phyloP scores from a whole-genome alignment of 2,888 invertebrate species.

The Neoitamus cyanurus region DNA sequence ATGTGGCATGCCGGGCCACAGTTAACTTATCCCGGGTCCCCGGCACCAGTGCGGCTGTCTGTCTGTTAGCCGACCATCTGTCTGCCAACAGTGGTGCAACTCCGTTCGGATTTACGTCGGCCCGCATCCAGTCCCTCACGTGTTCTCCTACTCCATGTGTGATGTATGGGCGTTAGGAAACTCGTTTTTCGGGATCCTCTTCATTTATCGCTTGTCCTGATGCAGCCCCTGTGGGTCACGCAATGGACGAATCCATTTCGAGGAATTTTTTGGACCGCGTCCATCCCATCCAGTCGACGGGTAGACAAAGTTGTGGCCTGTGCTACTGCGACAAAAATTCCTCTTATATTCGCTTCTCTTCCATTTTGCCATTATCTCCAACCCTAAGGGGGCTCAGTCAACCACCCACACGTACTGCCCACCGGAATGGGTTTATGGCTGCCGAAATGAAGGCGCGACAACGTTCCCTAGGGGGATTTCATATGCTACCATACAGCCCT shows the following conservation, averaged over 20 bases:
- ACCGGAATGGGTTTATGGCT: background rate
- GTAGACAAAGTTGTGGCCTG: background rate
- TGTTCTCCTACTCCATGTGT: background rate
- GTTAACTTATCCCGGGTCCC: background rate
- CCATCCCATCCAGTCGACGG: background rate
- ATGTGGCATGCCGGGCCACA: too few relatives aligned
- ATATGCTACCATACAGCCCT: background rate
- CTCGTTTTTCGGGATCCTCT: background rate
- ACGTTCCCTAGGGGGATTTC: background rate
- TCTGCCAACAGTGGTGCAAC: slow-evolving; percentile 25
- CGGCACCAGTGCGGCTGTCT: background rate
- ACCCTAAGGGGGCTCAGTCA: background rate
- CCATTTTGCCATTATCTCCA: background rate
- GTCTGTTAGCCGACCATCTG: slow-evolving; percentile 45
- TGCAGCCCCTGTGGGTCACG: background rate
- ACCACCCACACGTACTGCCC: background rate
- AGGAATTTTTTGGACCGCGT: background rate
- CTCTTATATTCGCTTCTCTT: background rate
- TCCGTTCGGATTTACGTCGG: background rate
- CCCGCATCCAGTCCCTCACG: background rate
- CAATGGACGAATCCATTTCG: background rate
- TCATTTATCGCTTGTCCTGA: background rate
- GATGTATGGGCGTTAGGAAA: background rate
- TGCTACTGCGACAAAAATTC: slow-evolving; percentile 18
- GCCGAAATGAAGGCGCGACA: background rate